These are phyloP conservation scores for Syritta pipiens DNA, from an alignment of 2,888 invertebrate species.

Conservation along the genomic window DNA sequence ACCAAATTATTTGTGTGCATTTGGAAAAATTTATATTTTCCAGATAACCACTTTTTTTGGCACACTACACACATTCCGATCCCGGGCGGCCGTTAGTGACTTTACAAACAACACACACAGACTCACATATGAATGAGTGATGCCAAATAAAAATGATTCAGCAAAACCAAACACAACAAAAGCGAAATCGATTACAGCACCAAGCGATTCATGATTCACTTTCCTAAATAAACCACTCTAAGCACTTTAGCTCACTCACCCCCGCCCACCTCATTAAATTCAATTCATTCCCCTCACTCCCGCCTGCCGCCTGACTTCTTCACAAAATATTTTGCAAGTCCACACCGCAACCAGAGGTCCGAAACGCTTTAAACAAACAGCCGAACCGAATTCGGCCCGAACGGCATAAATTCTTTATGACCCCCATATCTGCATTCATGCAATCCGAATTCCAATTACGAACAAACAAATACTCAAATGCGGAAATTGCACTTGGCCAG, in stretches of 20 bases:
- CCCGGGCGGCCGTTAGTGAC: no score
- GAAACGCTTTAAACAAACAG: slow-evolving; percentile 43
- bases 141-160: slow-evolving; percentile 39
- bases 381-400: slow-evolving; percentile 47
- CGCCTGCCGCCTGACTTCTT: slow-evolving; percentile 29
- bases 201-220: slow-evolving; percentile 49
- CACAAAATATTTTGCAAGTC: slow-evolving; percentile 47
- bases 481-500: slow-evolving; percentile 63
- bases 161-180: slow-evolving; percentile 9
- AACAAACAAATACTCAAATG: slow-evolving; percentile 64
- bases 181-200: slow-evolving; percentile 47
- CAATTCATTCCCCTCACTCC: slow-evolving; percentile 43
- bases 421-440: slow-evolving; percentile 48
- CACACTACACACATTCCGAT: no score
- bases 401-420: slow-evolving; percentile 64
- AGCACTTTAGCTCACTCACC: slow-evolving; percentile 18
- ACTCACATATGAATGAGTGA: no score
- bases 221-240: slow-evolving; percentile 37
- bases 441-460: slow-evolving; percentile 65
- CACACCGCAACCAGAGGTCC: slow-evolving; percentile 19
- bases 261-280: slow-evolving; percentile 57
- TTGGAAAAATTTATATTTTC: no score
- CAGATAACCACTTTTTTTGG: no score
- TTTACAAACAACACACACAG: no score
- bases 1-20: no score